Evolutionary conservation across 2,888 invertebrate species (phyloP), one percentile per base, ranked within the genome.

Genomic region (Dasysyrphus albostriatus): DNA sequence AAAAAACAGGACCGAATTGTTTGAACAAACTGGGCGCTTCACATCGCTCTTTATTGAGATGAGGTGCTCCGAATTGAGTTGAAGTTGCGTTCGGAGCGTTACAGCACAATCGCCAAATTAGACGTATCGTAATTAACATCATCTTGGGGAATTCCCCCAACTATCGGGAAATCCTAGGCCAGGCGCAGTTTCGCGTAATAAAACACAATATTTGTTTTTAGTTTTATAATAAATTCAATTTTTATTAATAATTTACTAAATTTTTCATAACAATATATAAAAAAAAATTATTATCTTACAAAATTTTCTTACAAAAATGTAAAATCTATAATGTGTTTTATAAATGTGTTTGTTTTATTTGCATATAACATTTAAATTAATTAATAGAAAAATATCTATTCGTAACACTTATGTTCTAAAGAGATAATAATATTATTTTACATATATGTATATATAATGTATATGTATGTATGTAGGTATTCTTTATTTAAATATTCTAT

Each of bases 361-460:
- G 67, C 59, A 72, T 70, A 83, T 54, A 87, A 75, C 42, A 59
- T 78, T 83, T 82, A 73, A 81, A 69, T 72, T 85, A 82, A 69
- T 58, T 51, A 67, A 73, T 77, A 76, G 54, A 65, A 65, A 54
- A 44, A 44, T 47, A 34, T 72, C 81, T 54, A 72, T 76, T 73
- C 39, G 54, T 78, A 83, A 87, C 87, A 87, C 87, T 87, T 87
- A 87, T 10, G 69, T n/a, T 9, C 87, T 87, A 87, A 6, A 61
- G 56, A 54, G 61, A 69, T 37, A 73, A 39, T 29, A 51, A 32
- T 39, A 74, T 83, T 44, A 83, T 87, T 72, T 74, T 87, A 78
- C 69, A 85, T 16, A 72, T 73, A 69, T 69, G 32, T 69, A 29
- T 24, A 24, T 69, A 29, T 24, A 24, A 24, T 24, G 24, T 24